Conservation (phyloP, 2,797 vertebrate species). For the Allobates femoralis region DNA sequence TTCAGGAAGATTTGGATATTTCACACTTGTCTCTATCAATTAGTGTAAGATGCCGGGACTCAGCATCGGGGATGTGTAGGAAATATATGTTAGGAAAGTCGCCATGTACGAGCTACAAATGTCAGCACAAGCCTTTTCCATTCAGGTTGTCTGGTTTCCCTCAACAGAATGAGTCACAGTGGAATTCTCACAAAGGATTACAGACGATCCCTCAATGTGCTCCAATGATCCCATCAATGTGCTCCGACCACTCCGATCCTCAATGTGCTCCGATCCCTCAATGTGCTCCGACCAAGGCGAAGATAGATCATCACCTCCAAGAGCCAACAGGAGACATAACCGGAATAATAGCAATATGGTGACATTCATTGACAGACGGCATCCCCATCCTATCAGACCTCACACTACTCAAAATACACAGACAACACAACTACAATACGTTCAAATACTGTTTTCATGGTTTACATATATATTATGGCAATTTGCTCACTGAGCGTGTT, state of each 20-base stretch:
- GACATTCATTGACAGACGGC: neutral
- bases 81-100: neutral
- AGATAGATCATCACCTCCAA: conserved; percentile 1
- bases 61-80: neutral
- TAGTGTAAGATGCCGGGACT: neutral
- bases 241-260: too few species aligned
- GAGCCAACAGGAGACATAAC: neutral
- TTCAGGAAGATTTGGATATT: neutral
- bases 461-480: too few species aligned
- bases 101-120: neutral
- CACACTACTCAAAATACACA: neutral
- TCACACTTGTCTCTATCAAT: neutral
- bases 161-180: conserved; percentile 40
- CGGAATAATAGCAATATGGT: neutral
- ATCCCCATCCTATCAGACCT: neutral
- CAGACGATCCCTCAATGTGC: conserved; percentile 14
- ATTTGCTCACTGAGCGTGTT: too few species aligned
- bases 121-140: conserved; percentile 30
- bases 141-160: conserved; percentile 38
- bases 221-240: conserved; percentile 19
- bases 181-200: conserved; percentile 34
- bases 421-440: neutral
- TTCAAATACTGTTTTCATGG: too few species aligned
- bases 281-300: too few species aligned
- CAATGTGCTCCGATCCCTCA: conserved; percentile 11